Percentiles rank a stretch among this genome's conserved stretches.
Conservation (phyloP, 2,797 vertebrate genomes). For the Leptoclinus maculatus region DNA sequence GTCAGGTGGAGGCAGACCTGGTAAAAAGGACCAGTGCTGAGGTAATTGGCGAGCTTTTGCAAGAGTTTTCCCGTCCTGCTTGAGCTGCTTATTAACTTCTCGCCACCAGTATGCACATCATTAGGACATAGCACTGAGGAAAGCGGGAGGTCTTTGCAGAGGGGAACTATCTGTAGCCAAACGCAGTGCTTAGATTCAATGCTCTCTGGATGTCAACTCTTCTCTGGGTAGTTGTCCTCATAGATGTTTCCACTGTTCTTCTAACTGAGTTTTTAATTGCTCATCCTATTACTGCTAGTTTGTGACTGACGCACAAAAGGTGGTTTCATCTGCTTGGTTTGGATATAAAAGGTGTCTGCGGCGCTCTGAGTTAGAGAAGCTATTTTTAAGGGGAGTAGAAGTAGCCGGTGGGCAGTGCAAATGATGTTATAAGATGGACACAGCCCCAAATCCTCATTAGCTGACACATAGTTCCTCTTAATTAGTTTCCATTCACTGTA, state of each 20-base stretch:
- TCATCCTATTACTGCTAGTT: conserved; percentile 49
- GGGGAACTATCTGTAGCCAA: conserved; percentile 49
- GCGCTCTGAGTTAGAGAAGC: conserved; percentile 40
- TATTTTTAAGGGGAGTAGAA: conserved; percentile 49
- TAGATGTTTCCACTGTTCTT: conserved; percentile 37
- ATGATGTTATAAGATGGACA: conserved; percentile 90
- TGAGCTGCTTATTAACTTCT: conserved; percentile 68
- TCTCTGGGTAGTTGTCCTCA: conserved; percentile 30
- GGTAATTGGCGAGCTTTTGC: conserved; percentile 67
- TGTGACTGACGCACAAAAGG: conserved; percentile 28
- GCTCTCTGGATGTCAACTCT: conserved; percentile 47
- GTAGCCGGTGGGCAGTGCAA: conserved; percentile 70
- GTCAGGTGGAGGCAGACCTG: conserved; percentile 63
- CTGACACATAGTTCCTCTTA: conserved; percentile 95
- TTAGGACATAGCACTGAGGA: conserved; percentile 59
- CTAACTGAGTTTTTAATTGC: conserved; percentile 62
- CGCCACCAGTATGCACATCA: conserved; percentile 65
- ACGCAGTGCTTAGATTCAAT: conserved; percentile 26
- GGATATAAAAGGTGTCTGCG: conserved; percentile 41
- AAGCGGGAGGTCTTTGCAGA: conserved; percentile 45
- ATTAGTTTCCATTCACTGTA: conserved; percentile 98
- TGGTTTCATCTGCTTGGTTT: conserved; percentile 41
- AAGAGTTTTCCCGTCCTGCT: conserved; percentile 49
- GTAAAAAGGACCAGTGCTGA: conserved; percentile 41
- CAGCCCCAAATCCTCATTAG: conserved; percentile 96